Conservation (phyloP, 2,113 vertebrate genomes). For the Psittacus erithacus region DNA sequence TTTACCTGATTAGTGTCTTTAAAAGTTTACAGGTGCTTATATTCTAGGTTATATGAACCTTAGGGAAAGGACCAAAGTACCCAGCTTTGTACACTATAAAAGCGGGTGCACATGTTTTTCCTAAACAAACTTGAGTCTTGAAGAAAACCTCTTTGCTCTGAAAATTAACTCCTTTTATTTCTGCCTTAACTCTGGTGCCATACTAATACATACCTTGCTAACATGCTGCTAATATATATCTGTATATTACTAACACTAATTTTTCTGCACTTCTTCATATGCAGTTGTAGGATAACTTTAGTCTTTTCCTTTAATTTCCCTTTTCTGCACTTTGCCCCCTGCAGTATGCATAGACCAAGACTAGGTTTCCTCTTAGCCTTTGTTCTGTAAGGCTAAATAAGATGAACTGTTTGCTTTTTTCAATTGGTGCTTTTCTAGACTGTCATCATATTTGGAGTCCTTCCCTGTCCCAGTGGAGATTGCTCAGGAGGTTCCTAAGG, state of each 20-base stretch:
- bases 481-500: not conserved
- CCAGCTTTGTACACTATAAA: not conserved
- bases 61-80: not conserved
- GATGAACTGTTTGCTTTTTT: not conserved
- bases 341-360: not conserved
- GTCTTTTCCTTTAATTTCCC: not conserved
- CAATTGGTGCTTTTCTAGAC: not conserved
- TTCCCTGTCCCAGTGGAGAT: not conserved
- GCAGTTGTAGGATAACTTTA: not conserved
- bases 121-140: not conserved
- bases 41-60: not conserved
- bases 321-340: not conserved
- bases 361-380: not conserved
- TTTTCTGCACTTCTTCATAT: not conserved
- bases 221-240: not conserved
- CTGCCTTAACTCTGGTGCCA: not conserved
- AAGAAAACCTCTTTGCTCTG: not conserved
- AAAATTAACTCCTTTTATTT: not conserved
- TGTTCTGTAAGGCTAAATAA: not conserved
- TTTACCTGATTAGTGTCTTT: not conserved
- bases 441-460: not conserved
- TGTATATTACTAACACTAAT: not conserved
- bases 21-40: not conserved
- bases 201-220: not conserved
- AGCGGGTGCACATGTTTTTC: not conserved